Conservation (phyloP, 2,888 invertebrate genomes). For the Seladonia tumulorum region DNA sequence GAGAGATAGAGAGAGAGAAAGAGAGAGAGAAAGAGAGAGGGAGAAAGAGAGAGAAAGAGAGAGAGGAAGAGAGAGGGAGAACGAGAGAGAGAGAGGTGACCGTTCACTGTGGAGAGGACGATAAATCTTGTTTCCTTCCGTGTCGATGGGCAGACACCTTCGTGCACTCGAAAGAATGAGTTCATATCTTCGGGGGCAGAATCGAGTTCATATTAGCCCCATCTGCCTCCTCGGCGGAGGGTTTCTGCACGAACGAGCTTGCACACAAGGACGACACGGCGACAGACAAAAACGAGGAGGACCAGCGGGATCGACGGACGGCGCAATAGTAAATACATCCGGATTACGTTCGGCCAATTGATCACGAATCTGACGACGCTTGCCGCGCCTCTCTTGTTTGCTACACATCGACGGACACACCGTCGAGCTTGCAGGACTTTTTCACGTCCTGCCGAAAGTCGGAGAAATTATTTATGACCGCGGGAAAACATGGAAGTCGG, state of each 20-base stretch:
- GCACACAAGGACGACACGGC: constrained; percentile 68
- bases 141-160: constrained; percentile 70
- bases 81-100: constrained; percentile 45
- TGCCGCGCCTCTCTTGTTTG: constrained; percentile 81
- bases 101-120: constrained; percentile 60
- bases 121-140: constrained; percentile 80
- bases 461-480: constrained; percentile 48
- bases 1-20: constrained; percentile 48
- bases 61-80: too few relatives aligned
- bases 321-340: constrained; percentile 72
- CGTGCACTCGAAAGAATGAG: constrained; percentile 77
- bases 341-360: constrained; percentile 83
- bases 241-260: constrained; percentile 80
- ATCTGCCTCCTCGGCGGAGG: constrained; percentile 77
- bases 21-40: too few relatives aligned
- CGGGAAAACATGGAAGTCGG: background rate
- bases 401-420: constrained; percentile 71
- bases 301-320: constrained; percentile 68
- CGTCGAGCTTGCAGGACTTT: constrained; percentile 18
- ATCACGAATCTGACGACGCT: constrained; percentile 80
- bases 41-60: too few relatives aligned
- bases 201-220: constrained; percentile 83
- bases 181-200: constrained; percentile 78
- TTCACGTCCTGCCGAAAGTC: constrained; percentile 23
- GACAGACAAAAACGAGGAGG: constrained; percentile 68